Percentiles rank a stretch among this genome's conserved stretches.
Conservation (phyloP, 2,888 invertebrate genomes). For the Lacanobia oleracea region DNA sequence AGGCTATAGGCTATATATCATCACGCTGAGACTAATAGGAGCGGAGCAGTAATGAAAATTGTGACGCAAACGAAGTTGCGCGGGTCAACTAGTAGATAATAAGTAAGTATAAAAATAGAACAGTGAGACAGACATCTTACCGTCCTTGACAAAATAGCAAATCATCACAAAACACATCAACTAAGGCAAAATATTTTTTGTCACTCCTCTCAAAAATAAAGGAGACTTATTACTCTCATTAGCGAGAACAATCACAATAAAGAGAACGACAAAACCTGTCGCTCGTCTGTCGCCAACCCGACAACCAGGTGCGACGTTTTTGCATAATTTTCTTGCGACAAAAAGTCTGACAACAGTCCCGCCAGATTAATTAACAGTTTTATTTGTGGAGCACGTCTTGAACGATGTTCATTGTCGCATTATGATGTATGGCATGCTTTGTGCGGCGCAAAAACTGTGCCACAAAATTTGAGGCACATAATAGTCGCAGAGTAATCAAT, state of each 20-base stretch:
- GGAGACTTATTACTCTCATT: slow-evolving; percentile 60
- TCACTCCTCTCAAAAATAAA: slow-evolving; percentile 45
- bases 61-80: too few relatives aligned
- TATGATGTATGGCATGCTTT: slow-evolving; percentile 64
- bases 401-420: slow-evolving; percentile 54
- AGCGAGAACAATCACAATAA: slow-evolving; percentile 59
- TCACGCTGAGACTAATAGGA: too few relatives aligned
- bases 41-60: too few relatives aligned
- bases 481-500: slow-evolving; percentile 70
- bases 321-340: slow-evolving; percentile 48
- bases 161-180: slow-evolving; percentile 29
- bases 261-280: slow-evolving; percentile 55
- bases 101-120: not conserved
- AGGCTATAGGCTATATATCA: too few relatives aligned
- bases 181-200: slow-evolving; percentile 53
- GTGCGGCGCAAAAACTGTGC: slow-evolving; percentile 77
- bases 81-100: too few relatives aligned
- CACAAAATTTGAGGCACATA: slow-evolving; percentile 76
- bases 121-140: slow-evolving; percentile 8
- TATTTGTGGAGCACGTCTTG: slow-evolving; percentile 60
- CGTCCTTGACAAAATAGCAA: slow-evolving; percentile 37
- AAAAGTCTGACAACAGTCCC: slow-evolving; percentile 64
- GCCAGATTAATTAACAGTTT: slow-evolving; percentile 70
- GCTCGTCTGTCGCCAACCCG: slow-evolving; percentile 31
- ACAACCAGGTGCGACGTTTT: slow-evolving; percentile 64